Percentiles rank a stretch among this genome's conserved stretches.
These are phyloP conservation scores for Empidonax traillii DNA, from an alignment of 2,113 vertebrate species.

Conservation along the genomic window DNA sequence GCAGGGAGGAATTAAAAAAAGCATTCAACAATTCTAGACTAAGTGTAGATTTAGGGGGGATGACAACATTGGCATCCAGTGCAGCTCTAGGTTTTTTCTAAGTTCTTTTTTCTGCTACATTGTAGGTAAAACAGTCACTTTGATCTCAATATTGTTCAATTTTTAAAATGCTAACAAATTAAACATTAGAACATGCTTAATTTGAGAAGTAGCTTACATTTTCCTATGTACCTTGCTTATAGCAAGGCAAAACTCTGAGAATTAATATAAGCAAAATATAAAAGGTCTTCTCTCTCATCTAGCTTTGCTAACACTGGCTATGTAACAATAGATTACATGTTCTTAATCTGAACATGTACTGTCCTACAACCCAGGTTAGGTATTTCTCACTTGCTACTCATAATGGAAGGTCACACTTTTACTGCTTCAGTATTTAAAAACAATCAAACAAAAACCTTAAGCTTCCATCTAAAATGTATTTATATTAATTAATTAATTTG, in stretches of 20 bases:
- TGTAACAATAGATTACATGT: not conserved
- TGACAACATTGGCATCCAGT: not conserved
- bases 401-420: not conserved
- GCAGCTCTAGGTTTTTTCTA: not conserved
- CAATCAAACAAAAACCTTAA: not conserved
- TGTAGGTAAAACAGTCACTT: not conserved
- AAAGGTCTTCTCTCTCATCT: not conserved
- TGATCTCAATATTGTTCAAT: not conserved
- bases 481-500: not conserved
- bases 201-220: not conserved
- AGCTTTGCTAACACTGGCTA: not conserved
- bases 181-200: not conserved
- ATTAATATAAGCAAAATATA: not conserved
- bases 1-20: not conserved
- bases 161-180: not conserved
- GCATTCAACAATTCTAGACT: not conserved
- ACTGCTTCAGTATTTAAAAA: not conserved
- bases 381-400: not conserved
- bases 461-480: not conserved
- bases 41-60: not conserved
- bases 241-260: not conserved
- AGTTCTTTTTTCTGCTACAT: not conserved
- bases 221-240: accelerated
- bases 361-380: accelerated
- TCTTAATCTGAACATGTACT: not conserved